Conservation (phyloP, 2,888 invertebrate species). For the Toxonevra muliebris region DNA sequence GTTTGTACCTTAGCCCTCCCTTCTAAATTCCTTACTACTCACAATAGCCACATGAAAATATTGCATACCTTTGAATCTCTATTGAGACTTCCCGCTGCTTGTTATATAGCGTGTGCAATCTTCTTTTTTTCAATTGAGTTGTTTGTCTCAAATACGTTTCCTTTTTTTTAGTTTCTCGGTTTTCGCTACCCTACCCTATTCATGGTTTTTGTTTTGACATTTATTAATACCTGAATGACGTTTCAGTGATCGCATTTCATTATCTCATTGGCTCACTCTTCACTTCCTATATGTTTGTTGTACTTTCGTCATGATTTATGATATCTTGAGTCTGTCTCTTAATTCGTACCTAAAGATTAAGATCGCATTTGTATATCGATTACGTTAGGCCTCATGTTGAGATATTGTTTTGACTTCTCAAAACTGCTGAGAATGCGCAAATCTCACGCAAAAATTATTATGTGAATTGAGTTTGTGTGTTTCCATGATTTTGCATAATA, state of each 20-base stretch:
- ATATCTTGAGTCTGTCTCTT: constrained; percentile 19
- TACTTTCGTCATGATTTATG: constrained; percentile 32
- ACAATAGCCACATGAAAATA: no score
- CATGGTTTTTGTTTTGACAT: constrained; percentile 60
- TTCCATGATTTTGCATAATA: no score
- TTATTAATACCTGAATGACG: constrained; percentile 63
- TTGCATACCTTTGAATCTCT: no score
- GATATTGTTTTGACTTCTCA: constrained; percentile 9
- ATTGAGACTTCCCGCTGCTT: constrained; percentile 39
- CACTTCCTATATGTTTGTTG: background rate
- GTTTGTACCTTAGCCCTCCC: no score
- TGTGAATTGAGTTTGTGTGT: no score
- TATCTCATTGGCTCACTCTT: constrained; percentile 3
- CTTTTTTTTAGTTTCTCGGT: background rate
- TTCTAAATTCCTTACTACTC: no score
- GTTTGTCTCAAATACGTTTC: constrained; percentile 21
- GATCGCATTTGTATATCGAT: constrained; percentile 4
- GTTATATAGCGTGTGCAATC: constrained; percentile 38
- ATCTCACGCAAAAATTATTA: no score
- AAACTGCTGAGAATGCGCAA: no score
- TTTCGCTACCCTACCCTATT: background rate
- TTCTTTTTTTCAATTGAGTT: constrained; percentile 42
- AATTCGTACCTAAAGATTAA: constrained; percentile 9
- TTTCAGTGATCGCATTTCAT: constrained; percentile 55
- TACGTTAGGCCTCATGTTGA: constrained; percentile 20